phyloP scores from a whole-genome alignment of 1,140 invertebrate genomes.

The Aphelinus certus region DNA sequence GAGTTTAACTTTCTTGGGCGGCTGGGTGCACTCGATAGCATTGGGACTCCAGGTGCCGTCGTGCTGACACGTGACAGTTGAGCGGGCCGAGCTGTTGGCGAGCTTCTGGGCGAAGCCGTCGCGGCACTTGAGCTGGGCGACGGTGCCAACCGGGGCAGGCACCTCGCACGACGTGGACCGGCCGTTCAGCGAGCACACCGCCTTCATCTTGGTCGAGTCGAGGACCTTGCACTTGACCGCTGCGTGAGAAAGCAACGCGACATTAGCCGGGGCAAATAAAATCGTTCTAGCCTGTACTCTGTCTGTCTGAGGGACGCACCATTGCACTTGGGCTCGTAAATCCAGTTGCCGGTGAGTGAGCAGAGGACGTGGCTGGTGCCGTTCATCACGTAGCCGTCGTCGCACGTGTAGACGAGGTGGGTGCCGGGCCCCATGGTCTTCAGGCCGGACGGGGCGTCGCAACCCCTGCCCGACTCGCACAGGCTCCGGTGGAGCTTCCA shows the following conservation, averaged over 20 bases:
- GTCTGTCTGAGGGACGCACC: slow-evolving; percentile 39
- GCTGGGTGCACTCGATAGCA: slow-evolving; percentile 52
- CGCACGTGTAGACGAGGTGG: slow-evolving; percentile 54
- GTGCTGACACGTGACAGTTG: slow-evolving; percentile 49
- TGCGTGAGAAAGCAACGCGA: slow-evolving; percentile 20
- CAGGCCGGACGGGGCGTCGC: slow-evolving; percentile 36
- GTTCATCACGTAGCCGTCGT: slow-evolving; percentile 47
- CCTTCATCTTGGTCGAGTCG: slow-evolving; percentile 32
- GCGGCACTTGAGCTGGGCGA: slow-evolving; percentile 47
- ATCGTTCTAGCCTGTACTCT: too few species aligned
- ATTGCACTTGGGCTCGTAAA: slow-evolving; percentile 49
- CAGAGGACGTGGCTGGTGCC: slow-evolving; percentile 51
- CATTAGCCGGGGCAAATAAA: too few species aligned
- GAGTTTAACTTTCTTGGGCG: slow-evolving; percentile 14
- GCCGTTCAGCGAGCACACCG: slow-evolving; percentile 45
- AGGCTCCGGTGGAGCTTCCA: slow-evolving; percentile 51
- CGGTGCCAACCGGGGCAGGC: slow-evolving; percentile 45
- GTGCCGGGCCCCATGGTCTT: slow-evolving; percentile 46
- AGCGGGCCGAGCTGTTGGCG: slow-evolving; percentile 8
- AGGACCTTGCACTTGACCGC: slow-evolving; percentile 52
- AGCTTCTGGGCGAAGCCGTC: slow-evolving; percentile 51
- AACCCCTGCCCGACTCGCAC: slow-evolving; percentile 44
- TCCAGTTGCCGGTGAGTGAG: slow-evolving; percentile 50
- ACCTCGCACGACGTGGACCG: slow-evolving; percentile 43
- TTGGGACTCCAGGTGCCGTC: slow-evolving; percentile 57